These are phyloP conservation scores for Heliornis fulica DNA, from an alignment of 2,113 vertebrate genomes.

Conservation along the genomic window DNA sequence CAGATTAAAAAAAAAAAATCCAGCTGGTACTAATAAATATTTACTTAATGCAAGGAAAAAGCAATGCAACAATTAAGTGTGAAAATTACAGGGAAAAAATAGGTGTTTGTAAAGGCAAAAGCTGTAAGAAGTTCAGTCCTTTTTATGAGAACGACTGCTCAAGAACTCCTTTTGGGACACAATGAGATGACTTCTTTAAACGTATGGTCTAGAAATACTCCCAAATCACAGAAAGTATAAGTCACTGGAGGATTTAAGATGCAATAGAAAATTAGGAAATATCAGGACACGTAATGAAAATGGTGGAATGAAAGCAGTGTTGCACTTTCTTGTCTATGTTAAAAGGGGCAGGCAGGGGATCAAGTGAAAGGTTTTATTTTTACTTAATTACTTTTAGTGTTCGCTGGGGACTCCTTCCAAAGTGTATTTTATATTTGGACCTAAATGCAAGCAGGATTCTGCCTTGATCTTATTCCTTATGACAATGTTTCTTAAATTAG, in stretches of 20 bases:
- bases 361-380: conserved; percentile 52
- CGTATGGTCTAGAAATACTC: neutral
- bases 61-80: conserved; percentile 1
- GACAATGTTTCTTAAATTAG: neutral
- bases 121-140: neutral
- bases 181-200: neutral
- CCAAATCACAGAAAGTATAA: conserved; percentile 30
- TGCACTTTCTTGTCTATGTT: neutral
- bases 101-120: neutral
- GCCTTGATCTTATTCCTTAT: conserved; percentile 31
- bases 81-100: neutral
- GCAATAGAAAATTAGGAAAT: conserved; percentile 20
- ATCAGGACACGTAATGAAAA: conserved; percentile 29
- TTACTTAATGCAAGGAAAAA: conserved; percentile 19
- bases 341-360: neutral
- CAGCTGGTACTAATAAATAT: conserved; percentile 32
- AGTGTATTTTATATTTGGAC: conserved; percentile 20
- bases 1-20: neutral
- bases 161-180: conserved; percentile 31
- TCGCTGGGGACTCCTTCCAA: conserved; percentile 20
- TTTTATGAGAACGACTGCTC: neutral
- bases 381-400: conserved; percentile 32
- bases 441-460: conserved; percentile 22
- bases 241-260: conserved; percentile 18
- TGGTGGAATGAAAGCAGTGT: neutral